Evolutionary conservation across 1,140 invertebrate genomes (phyloP).

Genomic region (Polypedilum vanderplanki): DNA sequence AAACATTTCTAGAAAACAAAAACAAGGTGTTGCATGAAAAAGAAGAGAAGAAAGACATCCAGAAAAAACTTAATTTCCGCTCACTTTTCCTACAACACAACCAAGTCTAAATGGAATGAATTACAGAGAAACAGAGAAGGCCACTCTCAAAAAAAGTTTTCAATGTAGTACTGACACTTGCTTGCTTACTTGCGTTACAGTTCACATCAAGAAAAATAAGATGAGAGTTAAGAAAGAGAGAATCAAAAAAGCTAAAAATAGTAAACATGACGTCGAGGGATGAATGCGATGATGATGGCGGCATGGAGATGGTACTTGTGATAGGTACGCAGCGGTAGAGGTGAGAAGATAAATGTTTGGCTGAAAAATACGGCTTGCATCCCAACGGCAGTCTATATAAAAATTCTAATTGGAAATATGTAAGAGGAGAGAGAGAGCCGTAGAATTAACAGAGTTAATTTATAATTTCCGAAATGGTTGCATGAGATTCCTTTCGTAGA

Average conservation of each 20-base stretch:
- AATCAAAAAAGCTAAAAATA: too few species aligned
- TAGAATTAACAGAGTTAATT: background rate
- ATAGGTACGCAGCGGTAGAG: background rate
- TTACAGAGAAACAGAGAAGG: too few species aligned
- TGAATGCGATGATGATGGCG: too few species aligned
- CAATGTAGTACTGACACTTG: background rate
- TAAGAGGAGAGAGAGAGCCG: too few species aligned
- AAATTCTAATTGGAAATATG: conserved; percentile 15
- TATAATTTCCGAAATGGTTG: conserved; percentile 8
- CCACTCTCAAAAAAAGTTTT: too few species aligned
- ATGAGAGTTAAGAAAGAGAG: too few species aligned
- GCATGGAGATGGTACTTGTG: too few species aligned
- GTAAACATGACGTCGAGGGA: too few species aligned
- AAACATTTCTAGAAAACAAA: background rate
- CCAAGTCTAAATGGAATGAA: background rate
- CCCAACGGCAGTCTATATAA: conserved; percentile 7
- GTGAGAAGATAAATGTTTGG: background rate
- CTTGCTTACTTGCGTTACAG: too few species aligned
- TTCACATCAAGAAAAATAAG: too few species aligned
- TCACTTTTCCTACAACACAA: background rate
- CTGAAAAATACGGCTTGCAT: conserved; percentile 3
- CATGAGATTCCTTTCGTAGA: background rate
- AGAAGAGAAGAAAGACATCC: background rate
- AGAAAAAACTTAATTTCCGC: background rate
- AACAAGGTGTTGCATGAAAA: background rate